Evolutionary conservation across 2,797 vertebrate genomes (phyloP).

Genomic region (Potorous gilbertii): DNA sequence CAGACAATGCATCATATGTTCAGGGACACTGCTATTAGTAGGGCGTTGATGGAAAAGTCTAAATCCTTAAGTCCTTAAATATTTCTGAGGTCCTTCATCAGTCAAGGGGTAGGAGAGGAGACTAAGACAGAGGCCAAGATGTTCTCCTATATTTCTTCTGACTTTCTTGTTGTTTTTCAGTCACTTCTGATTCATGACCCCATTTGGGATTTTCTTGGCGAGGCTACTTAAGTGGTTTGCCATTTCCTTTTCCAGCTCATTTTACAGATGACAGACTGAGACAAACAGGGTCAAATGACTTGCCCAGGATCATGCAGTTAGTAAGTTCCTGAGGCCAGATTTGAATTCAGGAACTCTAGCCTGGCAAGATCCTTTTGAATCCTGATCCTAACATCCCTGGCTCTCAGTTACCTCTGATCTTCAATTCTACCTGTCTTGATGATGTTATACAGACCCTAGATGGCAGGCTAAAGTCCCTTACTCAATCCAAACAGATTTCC

Average conservation of each 20-base stretch:
- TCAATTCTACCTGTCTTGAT: neutral
- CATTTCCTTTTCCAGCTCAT: neutral
- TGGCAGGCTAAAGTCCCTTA: neutral
- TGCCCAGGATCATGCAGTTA: neutral
- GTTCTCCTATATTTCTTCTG: neutral
- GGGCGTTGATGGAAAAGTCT: neutral
- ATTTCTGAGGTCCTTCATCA: neutral
- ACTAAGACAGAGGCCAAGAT: neutral
- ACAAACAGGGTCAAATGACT: neutral
- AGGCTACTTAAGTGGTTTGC: neutral
- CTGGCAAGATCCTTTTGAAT: no score
- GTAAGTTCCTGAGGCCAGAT: neutral
- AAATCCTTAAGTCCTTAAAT: neutral
- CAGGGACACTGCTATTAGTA: neutral
- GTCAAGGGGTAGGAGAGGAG: neutral
- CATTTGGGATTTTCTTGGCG: neutral
- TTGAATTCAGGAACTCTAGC: neutral
- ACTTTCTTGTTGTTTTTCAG: neutral
- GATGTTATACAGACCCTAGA: neutral
- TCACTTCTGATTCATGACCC: neutral
- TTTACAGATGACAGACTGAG: neutral
- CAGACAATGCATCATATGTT: neutral
- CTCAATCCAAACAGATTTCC: neutral
- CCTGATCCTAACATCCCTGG: neutral
- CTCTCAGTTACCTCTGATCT: neutral